Percentiles rank a stretch among this genome's conserved stretches.
These are phyloP conservation scores for Hypercompe scribonia DNA, from an alignment of 2,888 invertebrate genomes.

Conservation along the genomic window DNA sequence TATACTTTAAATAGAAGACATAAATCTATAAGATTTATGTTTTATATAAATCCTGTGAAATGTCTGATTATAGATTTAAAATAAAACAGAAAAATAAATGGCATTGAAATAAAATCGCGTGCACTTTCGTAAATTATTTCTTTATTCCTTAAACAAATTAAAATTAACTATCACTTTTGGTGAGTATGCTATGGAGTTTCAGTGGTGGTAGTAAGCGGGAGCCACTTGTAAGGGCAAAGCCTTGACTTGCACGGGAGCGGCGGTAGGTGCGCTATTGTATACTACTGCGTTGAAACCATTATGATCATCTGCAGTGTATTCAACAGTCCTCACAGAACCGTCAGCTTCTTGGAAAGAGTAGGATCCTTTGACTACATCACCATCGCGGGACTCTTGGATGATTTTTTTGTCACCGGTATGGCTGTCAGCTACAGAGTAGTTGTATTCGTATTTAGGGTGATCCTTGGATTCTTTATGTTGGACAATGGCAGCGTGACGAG, in stretches of 20 bases:
- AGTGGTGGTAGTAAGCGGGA: conserved; percentile 63
- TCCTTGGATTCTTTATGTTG: conserved; percentile 41
- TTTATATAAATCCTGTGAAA: no score
- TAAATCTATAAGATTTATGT: no score
- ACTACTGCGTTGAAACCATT: conserved; percentile 80
- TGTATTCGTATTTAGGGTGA: conserved; percentile 76
- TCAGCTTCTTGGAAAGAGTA: conserved; percentile 86
- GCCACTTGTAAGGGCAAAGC: conserved; percentile 44
- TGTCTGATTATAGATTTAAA: no score
- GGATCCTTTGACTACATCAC: conserved; percentile 85
- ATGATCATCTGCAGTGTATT: conserved; percentile 85
- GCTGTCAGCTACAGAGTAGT: conserved; percentile 84
- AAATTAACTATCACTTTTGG: conserved; percentile 50
- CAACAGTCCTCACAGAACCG: conserved; percentile 85
- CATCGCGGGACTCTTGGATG: conserved; percentile 84
- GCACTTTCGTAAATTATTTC: conserved; percentile 60
- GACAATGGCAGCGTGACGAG: conserved; percentile 44
- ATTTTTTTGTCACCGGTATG: conserved; percentile 87
- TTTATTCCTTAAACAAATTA: conserved; percentile 42
- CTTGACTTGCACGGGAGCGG: conserved; percentile 56
- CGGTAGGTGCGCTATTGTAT: conserved; percentile 69
- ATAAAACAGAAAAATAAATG: background rate
- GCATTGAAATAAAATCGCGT: conserved; percentile 73
- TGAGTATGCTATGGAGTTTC: conserved; percentile 31
- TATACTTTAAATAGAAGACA: no score